These are phyloP conservation scores for Drosophila barbarae DNA, from an alignment of 2,888 invertebrate genomes.

Conservation along the genomic window DNA sequence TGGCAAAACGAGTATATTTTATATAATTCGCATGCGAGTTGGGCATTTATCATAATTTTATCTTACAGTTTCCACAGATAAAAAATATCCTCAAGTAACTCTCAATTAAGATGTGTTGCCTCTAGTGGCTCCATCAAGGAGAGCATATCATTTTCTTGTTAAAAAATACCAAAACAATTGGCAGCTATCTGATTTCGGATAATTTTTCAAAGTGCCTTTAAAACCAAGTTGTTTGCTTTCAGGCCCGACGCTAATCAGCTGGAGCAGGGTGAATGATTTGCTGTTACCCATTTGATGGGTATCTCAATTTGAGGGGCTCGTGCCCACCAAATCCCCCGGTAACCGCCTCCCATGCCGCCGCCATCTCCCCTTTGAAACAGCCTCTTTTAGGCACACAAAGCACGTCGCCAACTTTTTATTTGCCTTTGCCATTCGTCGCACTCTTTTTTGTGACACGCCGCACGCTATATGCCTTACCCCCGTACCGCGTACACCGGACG, in stretches of 20 bases:
- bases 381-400: constrained; percentile 51
- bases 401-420: constrained; percentile 68
- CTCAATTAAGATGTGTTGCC: not conserved
- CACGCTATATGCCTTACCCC: constrained; percentile 11
- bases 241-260: constrained; percentile 42
- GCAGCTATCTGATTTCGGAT: constrained; percentile 1
- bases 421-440: constrained; percentile 46
- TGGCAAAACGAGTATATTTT: not conserved
- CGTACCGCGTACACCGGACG: not conserved
- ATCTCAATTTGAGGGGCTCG: constrained; percentile 23
- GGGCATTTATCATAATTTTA: not conserved
- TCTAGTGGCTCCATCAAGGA: not conserved
- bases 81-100: not conserved
- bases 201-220: constrained; percentile 19
- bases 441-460: constrained; percentile 47
- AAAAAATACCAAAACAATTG: not conserved
- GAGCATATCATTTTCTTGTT: not conserved
- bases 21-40: not conserved
- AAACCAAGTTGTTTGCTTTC: constrained; percentile 16
- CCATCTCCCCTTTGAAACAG: not conserved
- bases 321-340: constrained; percentile 5
- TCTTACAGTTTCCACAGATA: not conserved
- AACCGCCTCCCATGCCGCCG: too few relatives aligned
- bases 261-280: constrained; percentile 36
- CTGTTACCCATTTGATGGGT: constrained; percentile 26